Base-by-base conservation (phyloP, 2,113 vertebrate genomes). In the Vimba vimba region DNA sequence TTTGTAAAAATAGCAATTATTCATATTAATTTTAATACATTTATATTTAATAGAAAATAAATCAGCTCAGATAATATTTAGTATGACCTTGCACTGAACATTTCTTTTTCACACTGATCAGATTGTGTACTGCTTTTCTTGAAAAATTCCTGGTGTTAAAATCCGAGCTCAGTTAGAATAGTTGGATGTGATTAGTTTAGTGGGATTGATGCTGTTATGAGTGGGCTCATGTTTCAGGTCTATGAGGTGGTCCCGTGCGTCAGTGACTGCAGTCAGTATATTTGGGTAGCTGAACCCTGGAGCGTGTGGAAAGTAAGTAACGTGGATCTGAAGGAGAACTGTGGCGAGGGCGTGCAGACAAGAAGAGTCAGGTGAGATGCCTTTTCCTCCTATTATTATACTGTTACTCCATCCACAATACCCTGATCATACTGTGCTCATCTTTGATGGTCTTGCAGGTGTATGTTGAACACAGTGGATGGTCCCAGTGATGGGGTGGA, bases 221-320 rank as follows among this genome's bases (percentile, higher is more conserved):
- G 71, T 59, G 52, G n/a, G 17, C 69, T 57, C 43, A n/a, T 55
- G 19, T 25, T 55, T 62, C 93, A 99, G 98, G 97, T 99, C 3
- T 99, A 99, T 0, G 98, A 99, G 90, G 97, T 99, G 4, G 97
- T 99, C 11, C 98, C 98, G 0, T 99, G 98, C 87, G 97, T 97
- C 89, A 99, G 98, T 50, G 97, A 99, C 93, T 99, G 98, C 89
- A 96, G 90, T 85, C 98, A 99, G 91, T 98, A 99, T 0, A 87
- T 97, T 2, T 99, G 98, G 96, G 93, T 98, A 87, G 95, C 97
- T 0, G 98, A 99, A 83, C 97, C 98, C 0, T 99, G 98, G 98
- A 98, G 97, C 0, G 86, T 97, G 57, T 99, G 98, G 96, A 99
- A 99, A 90, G 97, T 99, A 91, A 99, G 97, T 86, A 97, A 96